Conservation (phyloP, 2,888 invertebrate species). For the Cacoxenus indagator region DNA sequence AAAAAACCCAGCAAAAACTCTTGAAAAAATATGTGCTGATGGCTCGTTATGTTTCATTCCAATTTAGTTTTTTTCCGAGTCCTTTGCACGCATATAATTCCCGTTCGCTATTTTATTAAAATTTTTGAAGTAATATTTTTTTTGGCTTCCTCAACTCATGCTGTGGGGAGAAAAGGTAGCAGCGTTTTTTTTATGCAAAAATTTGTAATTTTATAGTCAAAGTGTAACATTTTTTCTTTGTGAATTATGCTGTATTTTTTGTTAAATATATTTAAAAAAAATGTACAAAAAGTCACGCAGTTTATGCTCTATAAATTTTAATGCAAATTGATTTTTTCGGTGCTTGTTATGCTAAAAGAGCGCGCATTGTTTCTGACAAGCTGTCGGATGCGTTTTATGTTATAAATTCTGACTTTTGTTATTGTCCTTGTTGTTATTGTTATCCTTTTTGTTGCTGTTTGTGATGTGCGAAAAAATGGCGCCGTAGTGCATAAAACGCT, state of each 20-base stretch:
- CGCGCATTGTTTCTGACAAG: constrained; percentile 47
- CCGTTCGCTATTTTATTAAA: constrained; percentile 47
- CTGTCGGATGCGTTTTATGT: constrained; percentile 57
- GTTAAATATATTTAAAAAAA: constrained; percentile 47
- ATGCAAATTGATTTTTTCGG: constrained; percentile 56
- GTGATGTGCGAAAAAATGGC: neutral
- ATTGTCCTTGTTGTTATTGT: too few species aligned
- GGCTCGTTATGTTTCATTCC: constrained; percentile 36
- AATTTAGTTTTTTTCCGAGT: constrained; percentile 12
- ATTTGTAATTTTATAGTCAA: constrained; percentile 54
- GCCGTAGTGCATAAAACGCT: neutral
- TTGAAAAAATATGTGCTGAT: constrained; percentile 40
- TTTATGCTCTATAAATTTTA: constrained; percentile 67
- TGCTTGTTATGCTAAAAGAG: constrained; percentile 5
- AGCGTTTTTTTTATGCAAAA: constrained; percentile 40
- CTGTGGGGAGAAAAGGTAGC: constrained; percentile 43
- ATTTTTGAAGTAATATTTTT: constrained; percentile 26
- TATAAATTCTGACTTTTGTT: constrained; percentile 55
- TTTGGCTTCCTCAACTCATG: constrained; percentile 48
- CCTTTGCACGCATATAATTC: constrained; percentile 54
- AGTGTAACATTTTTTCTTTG: constrained; percentile 53
- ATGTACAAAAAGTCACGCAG: constrained; percentile 55
- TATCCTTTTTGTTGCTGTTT: neutral
- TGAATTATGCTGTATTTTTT: constrained; percentile 19
- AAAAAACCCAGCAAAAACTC: constrained; percentile 43